Percentiles rank a stretch among this genome's conserved stretches.
Evolutionary conservation across 2,113 vertebrate genomes (phyloP).

Genomic region (Alaudala cheleensis): DNA sequence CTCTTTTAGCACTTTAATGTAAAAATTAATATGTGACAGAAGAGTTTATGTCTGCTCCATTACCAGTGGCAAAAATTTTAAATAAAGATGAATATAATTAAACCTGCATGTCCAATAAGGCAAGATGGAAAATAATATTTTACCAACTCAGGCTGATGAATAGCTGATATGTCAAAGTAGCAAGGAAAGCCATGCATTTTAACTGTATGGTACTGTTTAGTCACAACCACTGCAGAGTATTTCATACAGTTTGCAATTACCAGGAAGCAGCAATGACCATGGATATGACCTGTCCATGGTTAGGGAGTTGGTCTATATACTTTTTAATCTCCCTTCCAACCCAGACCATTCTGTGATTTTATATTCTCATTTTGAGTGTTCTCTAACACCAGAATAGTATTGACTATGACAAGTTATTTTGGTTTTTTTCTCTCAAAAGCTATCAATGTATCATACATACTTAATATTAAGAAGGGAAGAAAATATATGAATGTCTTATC

Average conservation of each 20-base stretch:
- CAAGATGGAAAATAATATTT: background rate
- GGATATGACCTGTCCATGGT: background rate
- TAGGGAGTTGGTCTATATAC: too few relatives aligned
- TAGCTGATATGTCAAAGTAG: background rate
- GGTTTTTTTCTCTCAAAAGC: conserved; percentile 34
- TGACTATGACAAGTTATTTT: background rate
- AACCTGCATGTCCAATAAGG: background rate
- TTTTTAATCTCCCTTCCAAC: background rate
- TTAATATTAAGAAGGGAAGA: conserved; percentile 41
- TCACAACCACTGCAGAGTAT: background rate
- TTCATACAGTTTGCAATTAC: background rate
- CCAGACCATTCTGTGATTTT: background rate
- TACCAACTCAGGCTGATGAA: background rate
- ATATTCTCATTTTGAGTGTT: background rate
- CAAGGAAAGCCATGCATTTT: background rate
- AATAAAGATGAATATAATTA: background rate
- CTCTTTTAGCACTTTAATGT: background rate
- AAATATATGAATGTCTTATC: conserved; percentile 57
- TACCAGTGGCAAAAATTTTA: background rate
- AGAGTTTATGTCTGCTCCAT: background rate
- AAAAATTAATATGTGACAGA: background rate
- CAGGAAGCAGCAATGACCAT: background rate
- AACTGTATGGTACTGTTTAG: background rate
- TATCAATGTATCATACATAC: background rate
- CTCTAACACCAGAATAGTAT: background rate